A percentile compares a stretch with the other conserved stretches of the same genome.
These are phyloP conservation scores for Lepus townsendii DNA, from an alignment of 2,797 vertebrate genomes.

Conservation along the genomic window DNA sequence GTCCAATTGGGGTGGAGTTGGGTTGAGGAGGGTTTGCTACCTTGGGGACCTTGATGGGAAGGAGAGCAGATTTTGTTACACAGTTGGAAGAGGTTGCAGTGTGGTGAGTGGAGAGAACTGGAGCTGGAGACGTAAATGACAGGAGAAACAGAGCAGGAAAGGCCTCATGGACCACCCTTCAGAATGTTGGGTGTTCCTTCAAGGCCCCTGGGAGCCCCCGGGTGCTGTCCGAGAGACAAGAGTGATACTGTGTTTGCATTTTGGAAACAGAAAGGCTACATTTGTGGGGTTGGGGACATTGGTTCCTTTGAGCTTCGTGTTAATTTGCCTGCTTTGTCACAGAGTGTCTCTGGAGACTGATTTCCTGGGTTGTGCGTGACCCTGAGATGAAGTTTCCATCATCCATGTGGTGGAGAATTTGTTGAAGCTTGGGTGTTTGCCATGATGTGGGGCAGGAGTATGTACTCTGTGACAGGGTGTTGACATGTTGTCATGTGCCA, in stretches of 20 bases:
- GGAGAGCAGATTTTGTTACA: neutral
- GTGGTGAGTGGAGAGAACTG: neutral
- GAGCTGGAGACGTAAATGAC: neutral
- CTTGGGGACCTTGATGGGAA: neutral
- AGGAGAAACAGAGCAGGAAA: neutral
- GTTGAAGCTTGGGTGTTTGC: neutral
- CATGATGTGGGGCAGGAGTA: neutral
- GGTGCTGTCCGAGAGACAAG: neutral
- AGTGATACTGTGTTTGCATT: neutral
- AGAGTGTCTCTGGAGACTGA: neutral
- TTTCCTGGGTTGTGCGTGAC: neutral
- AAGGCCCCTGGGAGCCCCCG: neutral
- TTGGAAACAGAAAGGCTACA: neutral
- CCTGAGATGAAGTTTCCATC: neutral
- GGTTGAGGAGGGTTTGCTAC: neutral
- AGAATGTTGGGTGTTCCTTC: neutral
- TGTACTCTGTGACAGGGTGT: neutral
- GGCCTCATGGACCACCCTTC: accelerated
- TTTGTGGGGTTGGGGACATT: neutral
- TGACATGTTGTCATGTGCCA: neutral
- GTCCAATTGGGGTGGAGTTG: neutral
- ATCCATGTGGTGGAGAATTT: neutral
- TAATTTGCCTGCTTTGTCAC: neutral
- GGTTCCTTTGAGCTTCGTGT: neutral
- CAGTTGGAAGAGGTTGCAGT: neutral